Evolutionary conservation across 1,140 invertebrate species (phyloP).

Genomic region (Drosophila burlai): DNA sequence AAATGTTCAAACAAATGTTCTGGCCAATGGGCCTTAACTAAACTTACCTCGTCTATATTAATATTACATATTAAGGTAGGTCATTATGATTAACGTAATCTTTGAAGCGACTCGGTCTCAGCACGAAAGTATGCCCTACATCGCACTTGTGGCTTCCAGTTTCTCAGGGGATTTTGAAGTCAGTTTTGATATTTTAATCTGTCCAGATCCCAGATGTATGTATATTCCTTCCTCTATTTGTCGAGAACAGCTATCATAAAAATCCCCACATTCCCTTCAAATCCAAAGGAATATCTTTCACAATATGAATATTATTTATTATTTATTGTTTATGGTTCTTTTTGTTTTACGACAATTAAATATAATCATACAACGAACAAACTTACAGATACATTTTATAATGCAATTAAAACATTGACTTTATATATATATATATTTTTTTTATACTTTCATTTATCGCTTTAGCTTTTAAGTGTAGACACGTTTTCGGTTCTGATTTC

Average conservation of each 20-base stretch:
- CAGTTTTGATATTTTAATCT: not conserved
- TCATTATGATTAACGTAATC: not conserved
- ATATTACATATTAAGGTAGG: not conserved
- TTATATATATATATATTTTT: slow-evolving; percentile 70
- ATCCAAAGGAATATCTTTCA: not conserved
- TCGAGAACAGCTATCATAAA: not conserved
- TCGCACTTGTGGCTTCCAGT: too few species aligned
- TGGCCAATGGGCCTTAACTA: too few species aligned
- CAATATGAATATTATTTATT: slow-evolving; percentile 68
- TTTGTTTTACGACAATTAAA: slow-evolving; percentile 77
- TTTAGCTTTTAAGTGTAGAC: slow-evolving; percentile 62
- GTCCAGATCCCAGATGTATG: too few species aligned
- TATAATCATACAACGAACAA: slow-evolving; percentile 82
- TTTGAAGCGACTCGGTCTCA: not conserved
- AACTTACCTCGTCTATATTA: not conserved
- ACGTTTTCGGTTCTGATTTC: slow-evolving; percentile 29
- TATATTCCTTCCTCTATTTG: not conserved
- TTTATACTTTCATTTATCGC: slow-evolving; percentile 52
- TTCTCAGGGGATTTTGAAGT: not conserved
- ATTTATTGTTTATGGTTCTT: slow-evolving; percentile 65
- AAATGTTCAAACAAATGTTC: too few species aligned
- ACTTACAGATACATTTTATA: slow-evolving; percentile 76
- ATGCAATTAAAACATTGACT: slow-evolving; percentile 82
- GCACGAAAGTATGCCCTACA: not conserved
- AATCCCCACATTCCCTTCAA: not conserved